Conservation (phyloP, 2,888 invertebrate genomes). For the Ptycholaimellus sp. region DNA sequence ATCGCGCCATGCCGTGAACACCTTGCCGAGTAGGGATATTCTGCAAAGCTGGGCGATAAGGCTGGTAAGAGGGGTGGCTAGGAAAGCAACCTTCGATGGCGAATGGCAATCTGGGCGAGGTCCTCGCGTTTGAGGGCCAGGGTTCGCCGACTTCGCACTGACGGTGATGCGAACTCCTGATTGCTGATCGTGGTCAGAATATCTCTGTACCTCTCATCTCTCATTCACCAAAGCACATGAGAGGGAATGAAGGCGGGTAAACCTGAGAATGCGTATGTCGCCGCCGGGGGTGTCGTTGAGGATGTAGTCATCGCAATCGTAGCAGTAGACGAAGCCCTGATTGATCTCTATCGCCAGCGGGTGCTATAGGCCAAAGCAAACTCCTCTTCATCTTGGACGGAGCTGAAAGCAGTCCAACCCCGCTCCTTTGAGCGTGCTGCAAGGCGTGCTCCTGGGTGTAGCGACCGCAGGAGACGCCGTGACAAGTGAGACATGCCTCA, state of each 20-base stretch:
- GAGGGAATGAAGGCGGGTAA: no score
- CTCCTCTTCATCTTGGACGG: not conserved
- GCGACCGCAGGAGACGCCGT: slow-evolving; percentile 26
- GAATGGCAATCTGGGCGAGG: no score
- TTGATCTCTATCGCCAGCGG: slow-evolving; percentile 26
- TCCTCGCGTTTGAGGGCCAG: no score
- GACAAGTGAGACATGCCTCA: slow-evolving; percentile 26
- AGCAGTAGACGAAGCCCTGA: slow-evolving; percentile 27
- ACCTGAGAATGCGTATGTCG: slow-evolving; percentile 24
- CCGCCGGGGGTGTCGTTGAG: slow-evolving; percentile 26
- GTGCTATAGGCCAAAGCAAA: slow-evolving; percentile 19
- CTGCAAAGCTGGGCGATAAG: no score
- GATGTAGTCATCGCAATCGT: slow-evolving; percentile 27
- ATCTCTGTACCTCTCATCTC: no score
- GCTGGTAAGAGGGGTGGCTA: no score
- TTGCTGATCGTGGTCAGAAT: slow-evolving; percentile 24
- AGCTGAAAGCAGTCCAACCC: slow-evolving; percentile 12
- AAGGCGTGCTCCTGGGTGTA: slow-evolving; percentile 26
- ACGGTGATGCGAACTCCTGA: slow-evolving; percentile 15
- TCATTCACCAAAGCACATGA: no score
- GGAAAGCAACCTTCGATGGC: no score
- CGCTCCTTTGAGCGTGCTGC: slow-evolving; percentile 21
- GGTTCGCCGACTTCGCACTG: not conserved
- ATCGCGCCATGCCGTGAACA: slow-evolving; percentile 2
- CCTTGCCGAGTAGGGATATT: not conserved